phyloP scores from a whole-genome alignment of 2,888 invertebrate genomes.

The Limenitis arthemis region DNA sequence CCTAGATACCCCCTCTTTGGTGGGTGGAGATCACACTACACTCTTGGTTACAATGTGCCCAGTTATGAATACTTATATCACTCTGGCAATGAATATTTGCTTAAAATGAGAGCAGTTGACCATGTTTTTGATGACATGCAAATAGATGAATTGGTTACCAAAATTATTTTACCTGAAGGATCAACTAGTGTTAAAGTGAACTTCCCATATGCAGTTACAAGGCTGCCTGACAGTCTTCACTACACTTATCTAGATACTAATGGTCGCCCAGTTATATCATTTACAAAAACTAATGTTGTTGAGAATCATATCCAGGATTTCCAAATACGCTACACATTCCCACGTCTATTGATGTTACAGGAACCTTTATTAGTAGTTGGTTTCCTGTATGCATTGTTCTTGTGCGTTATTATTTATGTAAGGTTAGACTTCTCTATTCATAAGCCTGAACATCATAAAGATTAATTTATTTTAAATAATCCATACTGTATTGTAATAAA shows the following conservation, averaged over 20 bases:
- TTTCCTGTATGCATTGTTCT: constrained; percentile 91
- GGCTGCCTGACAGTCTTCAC: constrained; percentile 82
- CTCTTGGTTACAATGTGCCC: constrained; percentile 96
- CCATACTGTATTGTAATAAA: constrained; percentile 23
- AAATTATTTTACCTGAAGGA: constrained; percentile 95
- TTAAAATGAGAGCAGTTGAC: constrained; percentile 96
- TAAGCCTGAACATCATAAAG: constrained; percentile 75
- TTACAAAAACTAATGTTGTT: constrained; percentile 88
- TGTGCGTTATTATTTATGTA: constrained; percentile 93
- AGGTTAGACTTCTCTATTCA: constrained; percentile 96
- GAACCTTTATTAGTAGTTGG: constrained; percentile 93
- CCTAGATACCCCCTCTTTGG: constrained; percentile 98
- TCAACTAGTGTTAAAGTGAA: constrained; percentile 84
- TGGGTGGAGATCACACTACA: constrained; percentile 98
- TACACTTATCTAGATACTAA: constrained; percentile 96
- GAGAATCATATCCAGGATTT: constrained; percentile 98
- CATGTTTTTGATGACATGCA: constrained; percentile 98
- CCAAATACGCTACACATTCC: constrained; percentile 90
- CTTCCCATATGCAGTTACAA: constrained; percentile 85
- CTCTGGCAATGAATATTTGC: constrained; percentile 81
- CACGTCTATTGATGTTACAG: constrained; percentile 87
- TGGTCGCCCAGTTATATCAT: constrained; percentile 90
- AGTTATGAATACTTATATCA: constrained; percentile 96
- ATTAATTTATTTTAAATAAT: constrained; percentile 38
- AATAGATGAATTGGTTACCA: constrained; percentile 89